Conservation (phyloP, 2,888 invertebrate species). For the Ophioninae sp. region DNA sequence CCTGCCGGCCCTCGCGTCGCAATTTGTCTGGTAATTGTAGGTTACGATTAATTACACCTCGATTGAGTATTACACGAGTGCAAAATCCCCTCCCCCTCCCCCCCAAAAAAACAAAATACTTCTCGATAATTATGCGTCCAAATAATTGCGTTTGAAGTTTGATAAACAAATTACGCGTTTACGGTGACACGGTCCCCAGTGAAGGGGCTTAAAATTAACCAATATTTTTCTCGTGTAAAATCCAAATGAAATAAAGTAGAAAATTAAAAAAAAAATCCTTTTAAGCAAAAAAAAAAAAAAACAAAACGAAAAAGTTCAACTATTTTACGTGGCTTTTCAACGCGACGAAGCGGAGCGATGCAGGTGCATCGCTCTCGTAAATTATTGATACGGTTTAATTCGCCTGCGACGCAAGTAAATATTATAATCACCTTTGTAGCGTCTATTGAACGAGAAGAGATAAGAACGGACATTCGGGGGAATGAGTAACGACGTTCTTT, state of each 20-base stretch:
- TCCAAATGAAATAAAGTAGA: too few relatives aligned
- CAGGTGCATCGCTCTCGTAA: constrained; percentile 54
- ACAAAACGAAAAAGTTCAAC: too few relatives aligned
- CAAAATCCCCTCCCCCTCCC: background rate
- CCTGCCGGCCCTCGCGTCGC: too few relatives aligned
- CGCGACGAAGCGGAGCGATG: background rate
- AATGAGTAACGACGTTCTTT: constrained; percentile 54
- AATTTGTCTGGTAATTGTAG: background rate
- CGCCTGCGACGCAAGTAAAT: constrained; percentile 47
- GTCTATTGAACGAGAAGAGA: constrained; percentile 55
- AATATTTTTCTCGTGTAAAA: too few relatives aligned
- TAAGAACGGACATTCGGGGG: constrained; percentile 55
- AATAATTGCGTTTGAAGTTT: background rate
- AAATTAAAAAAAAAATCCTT: too few relatives aligned
- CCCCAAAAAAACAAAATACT: too few relatives aligned
- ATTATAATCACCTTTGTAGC: constrained; percentile 61
- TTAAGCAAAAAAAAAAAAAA: too few relatives aligned
- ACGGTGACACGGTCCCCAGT: too few relatives aligned
- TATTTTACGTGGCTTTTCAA: too few relatives aligned
- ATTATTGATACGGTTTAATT: constrained; percentile 59
- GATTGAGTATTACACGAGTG: background rate
- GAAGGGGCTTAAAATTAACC: too few relatives aligned
- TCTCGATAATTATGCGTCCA: too few relatives aligned
- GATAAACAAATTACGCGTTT: background rate
- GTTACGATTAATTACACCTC: background rate